phyloP scores from a whole-genome alignment of 1,140 invertebrate genomes.

The Nautilus pompilius region DNA sequence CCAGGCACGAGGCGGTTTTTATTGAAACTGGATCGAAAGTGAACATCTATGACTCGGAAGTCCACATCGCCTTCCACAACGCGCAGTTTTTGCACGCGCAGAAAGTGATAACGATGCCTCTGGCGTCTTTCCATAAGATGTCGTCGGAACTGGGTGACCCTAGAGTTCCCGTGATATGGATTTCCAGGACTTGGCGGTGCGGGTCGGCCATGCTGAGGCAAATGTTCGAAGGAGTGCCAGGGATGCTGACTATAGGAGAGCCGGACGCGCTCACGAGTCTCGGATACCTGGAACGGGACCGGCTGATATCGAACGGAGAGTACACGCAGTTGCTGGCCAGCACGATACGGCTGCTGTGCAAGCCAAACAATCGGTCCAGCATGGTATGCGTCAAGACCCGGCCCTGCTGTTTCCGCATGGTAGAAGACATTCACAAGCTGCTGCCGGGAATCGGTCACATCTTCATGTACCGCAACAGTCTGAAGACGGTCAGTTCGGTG shows the following conservation, averaged over 20 bases:
- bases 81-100: slow-evolving; percentile 39
- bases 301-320: slow-evolving; percentile 27
- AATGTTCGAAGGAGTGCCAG: slow-evolving; percentile 41
- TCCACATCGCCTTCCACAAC: slow-evolving; percentile 19
- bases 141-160: slow-evolving; percentile 45
- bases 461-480: slow-evolving; percentile 46
- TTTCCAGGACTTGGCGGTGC: slow-evolving; percentile 40
- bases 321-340: slow-evolving; percentile 41
- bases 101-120: slow-evolving; percentile 42
- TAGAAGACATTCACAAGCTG: slow-evolving; percentile 30
- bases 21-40: slow-evolving; percentile 29
- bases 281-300: slow-evolving; percentile 29
- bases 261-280: slow-evolving; percentile 42
- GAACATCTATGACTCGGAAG: slow-evolving; percentile 26
- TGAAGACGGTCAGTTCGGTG: slow-evolving; percentile 39
- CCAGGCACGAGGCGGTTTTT: slow-evolving; percentile 40
- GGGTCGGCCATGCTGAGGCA: slow-evolving; percentile 39
- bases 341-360: slow-evolving; percentile 42
- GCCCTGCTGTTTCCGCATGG: slow-evolving; percentile 31
- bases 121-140: slow-evolving; percentile 45
- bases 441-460: slow-evolving; percentile 39
- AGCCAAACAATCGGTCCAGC: slow-evolving; percentile 39
- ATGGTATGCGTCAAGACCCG: slow-evolving; percentile 40
- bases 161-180: slow-evolving; percentile 33
- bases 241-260: slow-evolving; percentile 34